These are phyloP conservation scores for Sinhomidia bicolor DNA, from an alignment of 2,888 invertebrate genomes.

Conservation along the genomic window DNA sequence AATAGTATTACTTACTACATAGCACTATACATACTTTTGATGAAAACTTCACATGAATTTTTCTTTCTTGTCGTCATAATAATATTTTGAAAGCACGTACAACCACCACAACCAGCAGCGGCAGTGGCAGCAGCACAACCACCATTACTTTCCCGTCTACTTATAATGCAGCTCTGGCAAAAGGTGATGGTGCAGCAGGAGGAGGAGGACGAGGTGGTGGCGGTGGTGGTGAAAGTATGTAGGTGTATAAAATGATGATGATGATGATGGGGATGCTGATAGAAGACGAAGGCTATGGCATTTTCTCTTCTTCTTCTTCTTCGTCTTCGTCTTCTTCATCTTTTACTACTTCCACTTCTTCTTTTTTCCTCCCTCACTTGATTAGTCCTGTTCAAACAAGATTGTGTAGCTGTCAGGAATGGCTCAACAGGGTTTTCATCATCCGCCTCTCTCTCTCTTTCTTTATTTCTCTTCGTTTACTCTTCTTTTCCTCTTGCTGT, in stretches of 20 bases:
- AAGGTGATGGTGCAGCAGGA: too few species aligned
- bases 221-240: too few species aligned
- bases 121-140: too few species aligned
- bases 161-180: neutral
- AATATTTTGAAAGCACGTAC: slow-evolving; percentile 30
- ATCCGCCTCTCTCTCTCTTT: slow-evolving; percentile 59
- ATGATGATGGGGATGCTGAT: slow-evolving; percentile 2
- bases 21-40: neutral
- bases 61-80: slow-evolving; percentile 1
- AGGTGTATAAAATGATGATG: slow-evolving; percentile 40
- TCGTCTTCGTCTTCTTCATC: slow-evolving; percentile 5
- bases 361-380: slow-evolving; percentile 59
- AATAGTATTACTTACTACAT: too few species aligned
- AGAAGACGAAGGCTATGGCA: slow-evolving; percentile 16
- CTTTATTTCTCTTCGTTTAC: too few species aligned
- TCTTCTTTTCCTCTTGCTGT: neutral
- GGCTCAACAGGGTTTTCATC: slow-evolving; percentile 75
- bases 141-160: neutral
- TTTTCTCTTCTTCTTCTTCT: slow-evolving; percentile 1
- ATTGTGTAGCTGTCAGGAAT: slow-evolving; percentile 75
- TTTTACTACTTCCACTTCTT: slow-evolving; percentile 1
- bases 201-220: neutral
- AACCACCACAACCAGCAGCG: neutral
- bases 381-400: slow-evolving; percentile 76
- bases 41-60: neutral